These are phyloP conservation scores for Hystrix cristata DNA, from an alignment of 2,113 vertebrate species.

Conservation along the genomic window DNA sequence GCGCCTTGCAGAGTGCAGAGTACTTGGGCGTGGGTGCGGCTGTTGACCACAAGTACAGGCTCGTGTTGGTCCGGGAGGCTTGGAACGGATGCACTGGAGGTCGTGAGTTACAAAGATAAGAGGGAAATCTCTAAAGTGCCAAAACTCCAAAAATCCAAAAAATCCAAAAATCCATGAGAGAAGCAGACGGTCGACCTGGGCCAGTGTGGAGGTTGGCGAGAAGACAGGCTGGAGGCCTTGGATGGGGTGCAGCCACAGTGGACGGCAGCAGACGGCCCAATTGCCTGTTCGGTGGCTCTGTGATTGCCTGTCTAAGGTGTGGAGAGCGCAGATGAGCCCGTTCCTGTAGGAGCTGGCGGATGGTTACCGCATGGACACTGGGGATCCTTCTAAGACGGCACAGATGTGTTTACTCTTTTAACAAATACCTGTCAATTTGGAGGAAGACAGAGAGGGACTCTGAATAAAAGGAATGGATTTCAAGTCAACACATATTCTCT, in stretches of 20 bases:
- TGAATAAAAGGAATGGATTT: not conserved
- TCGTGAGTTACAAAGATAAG: not conserved
- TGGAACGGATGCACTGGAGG: not conserved
- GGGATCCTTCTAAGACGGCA: not conserved
- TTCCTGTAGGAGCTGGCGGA: not conserved
- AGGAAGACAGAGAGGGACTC: not conserved
- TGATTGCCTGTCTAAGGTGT: accelerated
- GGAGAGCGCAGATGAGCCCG: not conserved
- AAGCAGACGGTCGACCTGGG: not conserved
- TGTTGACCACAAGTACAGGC: not conserved
- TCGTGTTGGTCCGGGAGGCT: not conserved
- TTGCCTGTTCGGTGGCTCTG: not conserved
- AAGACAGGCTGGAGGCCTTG: not conserved
- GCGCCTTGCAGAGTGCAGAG: not conserved
- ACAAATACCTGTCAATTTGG: not conserved
- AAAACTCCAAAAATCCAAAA: too few relatives aligned
- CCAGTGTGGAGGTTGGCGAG: not conserved
- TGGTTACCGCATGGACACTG: accelerated
- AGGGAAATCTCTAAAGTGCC: not conserved
- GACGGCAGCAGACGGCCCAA: too few relatives aligned
- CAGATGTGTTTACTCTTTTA: not conserved
- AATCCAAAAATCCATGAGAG: not conserved
- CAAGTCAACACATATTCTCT: not conserved
- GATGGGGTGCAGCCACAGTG: accelerated
- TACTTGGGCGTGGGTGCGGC: not conserved